phyloP scores from a whole-genome alignment of 2,888 invertebrate species.

The Cistogaster globosa region DNA sequence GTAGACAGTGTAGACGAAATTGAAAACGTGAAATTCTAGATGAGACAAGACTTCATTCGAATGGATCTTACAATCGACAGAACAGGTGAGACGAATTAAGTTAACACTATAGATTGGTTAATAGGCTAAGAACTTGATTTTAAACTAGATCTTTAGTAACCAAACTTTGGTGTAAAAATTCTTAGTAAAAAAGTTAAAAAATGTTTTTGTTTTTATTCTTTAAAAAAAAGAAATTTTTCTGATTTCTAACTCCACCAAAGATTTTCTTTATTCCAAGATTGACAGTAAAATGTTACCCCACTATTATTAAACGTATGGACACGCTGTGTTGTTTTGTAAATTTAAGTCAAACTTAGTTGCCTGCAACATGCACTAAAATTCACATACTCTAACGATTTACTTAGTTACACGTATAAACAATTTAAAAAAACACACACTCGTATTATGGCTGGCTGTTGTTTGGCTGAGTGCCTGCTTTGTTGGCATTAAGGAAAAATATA shows the following conservation, averaged over 20 bases:
- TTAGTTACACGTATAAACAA: conserved; percentile 32
- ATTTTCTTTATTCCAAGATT: conserved; percentile 20
- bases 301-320: conserved; percentile 11
- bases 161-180: too few species aligned
- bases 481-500: conserved; percentile 21
- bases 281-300: conserved; percentile 53
- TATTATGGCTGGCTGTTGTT: conserved; percentile 17
- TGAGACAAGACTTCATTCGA: too few species aligned
- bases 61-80: too few species aligned
- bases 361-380: conserved; percentile 27
- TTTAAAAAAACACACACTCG: conserved; percentile 19
- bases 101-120: too few species aligned
- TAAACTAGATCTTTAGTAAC: too few species aligned
- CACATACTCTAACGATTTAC: conserved; percentile 18
- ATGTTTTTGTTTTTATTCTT: background rate
- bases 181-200: too few species aligned
- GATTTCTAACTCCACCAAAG: background rate
- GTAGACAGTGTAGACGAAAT: too few species aligned
- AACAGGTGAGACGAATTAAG: too few species aligned
- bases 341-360: conserved; percentile 1
- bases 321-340: conserved; percentile 22
- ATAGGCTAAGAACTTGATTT: too few species aligned
- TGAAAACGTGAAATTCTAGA: too few species aligned
- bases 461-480: conserved; percentile 9
- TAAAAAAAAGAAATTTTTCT: background rate